A percentile compares a stretch with the other conserved stretches of the same genome.
Conservation (phyloP, 1,140 invertebrate species). For the Reticulitermes speratus region DNA sequence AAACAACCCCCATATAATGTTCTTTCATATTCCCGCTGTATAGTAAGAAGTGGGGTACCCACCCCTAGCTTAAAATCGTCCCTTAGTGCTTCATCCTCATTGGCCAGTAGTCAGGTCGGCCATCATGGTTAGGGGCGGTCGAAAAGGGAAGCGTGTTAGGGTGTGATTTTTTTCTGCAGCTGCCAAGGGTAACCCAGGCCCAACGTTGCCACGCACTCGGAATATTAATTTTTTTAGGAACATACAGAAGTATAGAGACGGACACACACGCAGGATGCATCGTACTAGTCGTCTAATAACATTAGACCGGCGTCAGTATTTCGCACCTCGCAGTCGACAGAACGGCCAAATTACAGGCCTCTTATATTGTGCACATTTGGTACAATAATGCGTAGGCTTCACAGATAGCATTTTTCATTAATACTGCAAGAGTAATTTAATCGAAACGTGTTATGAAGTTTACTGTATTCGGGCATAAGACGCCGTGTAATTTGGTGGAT, state of each 20-base stretch:
- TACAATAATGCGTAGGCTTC: too few relatives aligned
- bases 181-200: not conserved
- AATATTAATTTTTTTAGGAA: not conserved
- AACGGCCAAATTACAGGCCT: not conserved
- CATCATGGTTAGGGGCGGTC: constrained; percentile 6
- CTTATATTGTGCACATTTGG: too few relatives aligned
- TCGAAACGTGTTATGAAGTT: too few relatives aligned
- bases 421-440: too few relatives aligned
- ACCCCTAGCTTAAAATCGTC: constrained; percentile 2
- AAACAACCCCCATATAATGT: constrained; percentile 5
- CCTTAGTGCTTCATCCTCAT: constrained; percentile 18
- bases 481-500: too few relatives aligned
- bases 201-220: constrained; percentile 6
- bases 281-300: not conserved
- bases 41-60: not conserved
- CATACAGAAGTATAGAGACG: too few relatives aligned
- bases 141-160: constrained; percentile 8
- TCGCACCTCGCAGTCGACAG: not conserved
- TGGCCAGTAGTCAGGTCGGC: constrained; percentile 6
- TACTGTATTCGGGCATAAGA: too few relatives aligned
- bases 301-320: not conserved
- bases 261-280: not conserved
- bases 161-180: constrained; percentile 1
- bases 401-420: too few relatives aligned
- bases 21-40: not conserved